Conservation (phyloP, 1,140 invertebrate genomes). For the Anastrepha obliqua region DNA sequence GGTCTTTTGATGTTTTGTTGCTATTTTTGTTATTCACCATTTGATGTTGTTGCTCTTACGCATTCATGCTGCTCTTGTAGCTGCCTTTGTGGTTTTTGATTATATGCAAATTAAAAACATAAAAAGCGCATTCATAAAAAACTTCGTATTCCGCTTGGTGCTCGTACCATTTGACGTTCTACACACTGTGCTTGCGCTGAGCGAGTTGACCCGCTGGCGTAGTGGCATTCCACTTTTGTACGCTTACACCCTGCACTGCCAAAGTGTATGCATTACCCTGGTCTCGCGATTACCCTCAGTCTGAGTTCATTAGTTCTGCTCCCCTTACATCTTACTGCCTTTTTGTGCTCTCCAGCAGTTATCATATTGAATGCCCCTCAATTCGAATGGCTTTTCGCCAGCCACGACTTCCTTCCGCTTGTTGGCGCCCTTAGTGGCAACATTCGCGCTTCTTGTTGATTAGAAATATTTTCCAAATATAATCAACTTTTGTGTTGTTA, state of each 20-base stretch:
- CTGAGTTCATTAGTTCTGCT: not conserved
- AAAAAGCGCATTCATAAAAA: conserved; percentile 21
- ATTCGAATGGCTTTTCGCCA: not conserved
- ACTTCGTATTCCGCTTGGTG: not conserved
- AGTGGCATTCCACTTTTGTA: no score
- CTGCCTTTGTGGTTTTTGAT: conserved; percentile 28
- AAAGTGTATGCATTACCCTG: no score
- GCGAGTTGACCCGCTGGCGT: no score
- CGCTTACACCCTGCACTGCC: no score
- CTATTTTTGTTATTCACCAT: not conserved
- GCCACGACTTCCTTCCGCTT: not conserved
- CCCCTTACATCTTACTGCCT: not conserved
- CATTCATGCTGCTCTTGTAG: not conserved
- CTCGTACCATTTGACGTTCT: no score
- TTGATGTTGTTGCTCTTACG: not conserved
- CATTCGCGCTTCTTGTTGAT: conserved; percentile 11
- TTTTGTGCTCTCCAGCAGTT: no score
- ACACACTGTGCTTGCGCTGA: no score
- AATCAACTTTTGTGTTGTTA: not conserved
- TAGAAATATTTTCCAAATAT: not conserved
- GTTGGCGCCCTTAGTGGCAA: not conserved
- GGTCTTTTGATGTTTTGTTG: not conserved
- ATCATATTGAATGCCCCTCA: no score
- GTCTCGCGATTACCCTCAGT: not conserved
- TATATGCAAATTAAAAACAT: conserved; percentile 19